Evolutionary conservation across 2,888 invertebrate genomes (phyloP), one percentile per base, ranked within the genome.

Genomic region (Smittia sp.): DNA sequence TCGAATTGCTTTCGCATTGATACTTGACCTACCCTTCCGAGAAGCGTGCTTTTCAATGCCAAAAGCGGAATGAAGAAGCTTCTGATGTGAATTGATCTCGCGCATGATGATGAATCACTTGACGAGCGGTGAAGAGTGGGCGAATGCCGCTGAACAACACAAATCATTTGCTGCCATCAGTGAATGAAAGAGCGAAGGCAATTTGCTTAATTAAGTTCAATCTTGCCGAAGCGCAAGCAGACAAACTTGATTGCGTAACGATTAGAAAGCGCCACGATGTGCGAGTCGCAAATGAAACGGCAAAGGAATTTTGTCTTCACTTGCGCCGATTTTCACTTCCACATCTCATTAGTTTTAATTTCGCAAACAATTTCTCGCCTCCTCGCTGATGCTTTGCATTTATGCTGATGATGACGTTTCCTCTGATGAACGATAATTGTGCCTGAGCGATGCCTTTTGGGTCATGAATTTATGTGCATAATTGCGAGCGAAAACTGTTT

Each of bases 11-110:
- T 46, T 46, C 22, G 58, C 22, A 58, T 58, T 27, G 27, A 24
- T 27, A 63, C 63, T 27, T 63, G 63, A 63, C 63, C 63, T 63
- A 63, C 27, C 58, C 58, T 58, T 58, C n/a, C 58, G 58, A 58
- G 7, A 2, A n/a, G 1, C 22, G 11, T 15, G n/a, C 6, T 22
- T 63, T 63, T 63, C 63, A 63, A 63, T 63, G 63, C 13, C 63
- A 58, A 7, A 13, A 58, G 22, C 58, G n/a, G 22, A 22, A 7
- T n/a, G 22, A 58, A 58, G 58, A 58, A 58, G 58, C 58, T 22
- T 18, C 22, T 1, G 58, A 58, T 22, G 22, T 58, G 58, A 58
- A 58, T 58, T 58, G 22, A 58, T 58, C 22, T 22, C 22, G 3
- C 58, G 7, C 22, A 22, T 18, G 58, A 18, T n/a, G 58, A 22